These are phyloP conservation scores for Cladorhizidae sp. DNA, from an alignment of 37 sponge, comb jelly and placozoan genomes.

Conservation along the genomic window DNA sequence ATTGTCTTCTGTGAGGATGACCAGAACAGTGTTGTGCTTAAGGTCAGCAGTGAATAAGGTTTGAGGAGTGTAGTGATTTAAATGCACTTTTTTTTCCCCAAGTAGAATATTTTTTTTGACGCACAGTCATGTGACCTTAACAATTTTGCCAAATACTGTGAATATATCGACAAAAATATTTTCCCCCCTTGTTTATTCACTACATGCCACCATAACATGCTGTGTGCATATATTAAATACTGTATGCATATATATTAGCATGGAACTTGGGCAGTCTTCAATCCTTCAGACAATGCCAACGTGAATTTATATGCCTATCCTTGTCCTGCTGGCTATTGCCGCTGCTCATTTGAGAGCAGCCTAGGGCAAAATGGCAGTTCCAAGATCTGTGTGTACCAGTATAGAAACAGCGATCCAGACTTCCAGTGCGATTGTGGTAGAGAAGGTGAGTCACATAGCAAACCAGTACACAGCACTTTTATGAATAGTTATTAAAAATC, in stretches of 20 bases:
- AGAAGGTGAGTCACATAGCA: conserved; percentile 19
- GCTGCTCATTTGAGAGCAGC: conserved; percentile 19
- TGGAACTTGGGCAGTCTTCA: conserved; percentile 6
- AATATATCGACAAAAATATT: too few relatives aligned
- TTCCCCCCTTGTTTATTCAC: too few relatives aligned
- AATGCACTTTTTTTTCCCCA: too few relatives aligned
- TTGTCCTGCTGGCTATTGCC: conserved; percentile 60
- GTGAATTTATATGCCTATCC: conserved; percentile 32
- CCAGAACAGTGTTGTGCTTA: conserved; percentile 41
- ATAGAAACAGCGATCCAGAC: conserved; percentile 10
- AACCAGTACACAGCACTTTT: too few relatives aligned
- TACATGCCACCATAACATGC: too few relatives aligned
- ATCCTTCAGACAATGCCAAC: neutral
- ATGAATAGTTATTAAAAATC: too few relatives aligned
- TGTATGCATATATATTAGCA: neutral
- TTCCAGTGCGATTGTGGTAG: conserved; percentile 37
- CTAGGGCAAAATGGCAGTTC: neutral
- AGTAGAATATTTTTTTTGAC: too few relatives aligned
- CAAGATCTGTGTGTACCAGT: conserved; percentile 8
- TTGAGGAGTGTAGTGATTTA: too few relatives aligned
- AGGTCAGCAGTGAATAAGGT: too few relatives aligned
- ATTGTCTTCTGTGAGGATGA: conserved; percentile 50
- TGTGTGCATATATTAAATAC: too few relatives aligned
- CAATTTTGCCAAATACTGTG: too few relatives aligned
- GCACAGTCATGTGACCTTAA: too few relatives aligned